Conservation (phyloP, 2,888 invertebrate genomes). For the Phyllotreta cruciferae region DNA sequence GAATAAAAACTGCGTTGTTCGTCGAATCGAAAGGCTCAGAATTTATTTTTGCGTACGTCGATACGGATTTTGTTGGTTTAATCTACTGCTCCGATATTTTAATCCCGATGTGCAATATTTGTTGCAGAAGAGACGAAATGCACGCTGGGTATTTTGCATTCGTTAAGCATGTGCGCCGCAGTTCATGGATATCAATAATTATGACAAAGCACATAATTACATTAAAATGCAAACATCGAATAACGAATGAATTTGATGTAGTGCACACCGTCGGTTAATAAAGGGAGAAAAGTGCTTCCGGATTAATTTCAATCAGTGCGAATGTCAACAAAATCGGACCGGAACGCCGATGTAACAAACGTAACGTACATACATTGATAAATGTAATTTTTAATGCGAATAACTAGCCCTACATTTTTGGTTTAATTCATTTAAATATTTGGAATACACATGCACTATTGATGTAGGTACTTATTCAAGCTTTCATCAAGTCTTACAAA, state of each 20-base stretch:
- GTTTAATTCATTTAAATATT: too few species aligned
- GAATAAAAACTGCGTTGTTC: too few species aligned
- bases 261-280: slow-evolving; percentile 1
- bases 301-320: slow-evolving; percentile 15
- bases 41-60: not conserved
- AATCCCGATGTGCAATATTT: slow-evolving; percentile 6
- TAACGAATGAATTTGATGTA: slow-evolving; percentile 8
- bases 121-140: not conserved
- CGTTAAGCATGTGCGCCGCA: slow-evolving; percentile 13
- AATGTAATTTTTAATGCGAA: too few species aligned
- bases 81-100: not conserved
- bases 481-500: too few species aligned
- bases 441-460: too few species aligned
- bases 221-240: slow-evolving; percentile 31
- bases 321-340: slow-evolving; percentile 1
- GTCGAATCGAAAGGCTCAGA: too few species aligned
- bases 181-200: slow-evolving; percentile 26
- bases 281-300: not conserved
- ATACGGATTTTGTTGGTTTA: not conserved
- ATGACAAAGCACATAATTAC: slow-evolving; percentile 32
- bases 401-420: too few species aligned
- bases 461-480: too few species aligned
- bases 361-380: too few species aligned
- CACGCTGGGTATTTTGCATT: slow-evolving; percentile 21
- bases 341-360: too few species aligned